A percentile compares a stretch with the other conserved stretches of the same genome.
These are phyloP conservation scores for Brachyhypopomus occidentalis DNA, from an alignment of 2,113 vertebrate genomes.

Conservation along the genomic window DNA sequence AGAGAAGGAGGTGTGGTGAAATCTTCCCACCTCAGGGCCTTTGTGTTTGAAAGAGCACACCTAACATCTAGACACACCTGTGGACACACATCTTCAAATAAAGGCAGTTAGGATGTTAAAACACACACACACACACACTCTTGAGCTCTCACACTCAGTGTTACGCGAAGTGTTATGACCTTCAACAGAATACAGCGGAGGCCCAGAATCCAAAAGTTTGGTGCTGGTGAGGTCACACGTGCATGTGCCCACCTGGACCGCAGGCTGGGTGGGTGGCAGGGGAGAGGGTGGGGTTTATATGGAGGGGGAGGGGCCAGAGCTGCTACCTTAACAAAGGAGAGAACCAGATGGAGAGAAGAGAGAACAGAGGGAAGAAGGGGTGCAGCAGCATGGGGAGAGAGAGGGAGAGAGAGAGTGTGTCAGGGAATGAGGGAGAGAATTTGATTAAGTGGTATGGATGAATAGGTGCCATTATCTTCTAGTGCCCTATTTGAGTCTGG, in stretches of 20 bases:
- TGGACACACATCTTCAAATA: not conserved
- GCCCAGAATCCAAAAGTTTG: not conserved
- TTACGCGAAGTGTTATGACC: not conserved
- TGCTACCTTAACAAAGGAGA: too few species aligned
- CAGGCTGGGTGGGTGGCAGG: too few species aligned
- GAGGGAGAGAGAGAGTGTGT: not conserved
- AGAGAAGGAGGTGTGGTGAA: slow-evolving; percentile 19
- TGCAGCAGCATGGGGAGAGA: not conserved
- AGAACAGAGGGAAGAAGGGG: too few species aligned
- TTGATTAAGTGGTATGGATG: slow-evolving; percentile 49
- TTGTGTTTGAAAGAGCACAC: slow-evolving; percentile 20
- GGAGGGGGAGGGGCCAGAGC: not conserved
- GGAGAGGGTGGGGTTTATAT: too few species aligned
- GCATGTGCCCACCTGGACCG: not conserved
- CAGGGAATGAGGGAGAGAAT: slow-evolving; percentile 16
- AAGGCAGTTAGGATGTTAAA: not conserved
- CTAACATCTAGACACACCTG: not conserved
- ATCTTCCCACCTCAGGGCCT: slow-evolving; percentile 8
- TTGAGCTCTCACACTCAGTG: not conserved
- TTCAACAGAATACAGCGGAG: not conserved
- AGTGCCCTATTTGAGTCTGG: slow-evolving; percentile 32
- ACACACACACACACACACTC: not conserved
- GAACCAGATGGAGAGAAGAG: not conserved
- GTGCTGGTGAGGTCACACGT: too few species aligned
- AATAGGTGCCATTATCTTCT: slow-evolving; percentile 49